Evolutionary conservation across 2,797 vertebrate species (phyloP).

Genomic region (Galaxias olidus): DNA sequence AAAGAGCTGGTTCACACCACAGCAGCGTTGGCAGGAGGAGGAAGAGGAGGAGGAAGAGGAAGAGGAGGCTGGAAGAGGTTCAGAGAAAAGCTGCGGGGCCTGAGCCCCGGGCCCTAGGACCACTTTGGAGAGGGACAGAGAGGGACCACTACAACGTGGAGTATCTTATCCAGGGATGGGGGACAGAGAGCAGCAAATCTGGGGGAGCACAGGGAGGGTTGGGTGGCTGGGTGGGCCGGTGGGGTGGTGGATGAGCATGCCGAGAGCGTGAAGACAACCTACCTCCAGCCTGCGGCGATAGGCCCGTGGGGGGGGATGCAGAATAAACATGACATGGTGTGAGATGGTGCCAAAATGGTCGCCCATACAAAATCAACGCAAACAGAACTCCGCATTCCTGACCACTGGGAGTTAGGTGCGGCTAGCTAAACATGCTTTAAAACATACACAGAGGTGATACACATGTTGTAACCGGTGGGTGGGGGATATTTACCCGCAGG

Average conservation of each 20-base stretch:
- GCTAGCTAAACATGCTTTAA: conserved; percentile 15
- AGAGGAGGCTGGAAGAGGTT: not conserved
- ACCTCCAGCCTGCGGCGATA: conserved; percentile 89
- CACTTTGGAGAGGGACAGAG: not conserved
- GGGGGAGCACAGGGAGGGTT: conserved; percentile 28
- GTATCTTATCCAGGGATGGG: too few species aligned
- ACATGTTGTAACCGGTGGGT: too few species aligned
- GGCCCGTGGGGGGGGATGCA: conserved; percentile 97
- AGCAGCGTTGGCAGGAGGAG: conserved; percentile 2
- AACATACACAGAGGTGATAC: not conserved
- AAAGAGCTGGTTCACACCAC: not conserved
- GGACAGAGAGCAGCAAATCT: conserved; percentile 38
- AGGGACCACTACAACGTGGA: not conserved
- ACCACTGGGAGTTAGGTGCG: conserved; percentile 24
- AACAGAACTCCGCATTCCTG: conserved; percentile 45
- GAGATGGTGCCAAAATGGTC: conserved; percentile 84
- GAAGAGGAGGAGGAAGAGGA: conserved; percentile 3
- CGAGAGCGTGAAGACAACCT: conserved; percentile 80
- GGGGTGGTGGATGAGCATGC: conserved; percentile 39
- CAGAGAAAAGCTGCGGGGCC: conserved; percentile 9
- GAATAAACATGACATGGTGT: conserved; percentile 94
- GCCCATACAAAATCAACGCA: conserved; percentile 40
- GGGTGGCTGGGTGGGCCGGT: conserved; percentile 28
- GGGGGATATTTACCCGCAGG: too few species aligned
- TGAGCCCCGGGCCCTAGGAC: too few species aligned